Evolutionary conservation across 2,797 vertebrate species (phyloP).

Genomic region (Botia kubotai): DNA sequence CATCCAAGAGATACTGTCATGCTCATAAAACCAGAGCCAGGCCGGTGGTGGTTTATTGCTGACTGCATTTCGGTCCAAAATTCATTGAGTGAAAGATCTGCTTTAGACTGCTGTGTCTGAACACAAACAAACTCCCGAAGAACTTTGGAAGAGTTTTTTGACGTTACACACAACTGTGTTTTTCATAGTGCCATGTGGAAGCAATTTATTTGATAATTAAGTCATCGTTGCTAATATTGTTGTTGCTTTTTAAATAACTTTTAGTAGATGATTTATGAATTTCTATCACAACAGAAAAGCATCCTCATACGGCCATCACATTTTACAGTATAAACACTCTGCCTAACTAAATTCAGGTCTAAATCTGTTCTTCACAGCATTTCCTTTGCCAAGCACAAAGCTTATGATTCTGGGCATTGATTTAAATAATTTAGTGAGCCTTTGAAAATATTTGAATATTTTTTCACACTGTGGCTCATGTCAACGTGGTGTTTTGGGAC

Average conservation of each 20-base stretch:
- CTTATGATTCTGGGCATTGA: not conserved
- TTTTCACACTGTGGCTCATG: no score
- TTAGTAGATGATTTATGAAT: not conserved
- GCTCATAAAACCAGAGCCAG: slow-evolving; percentile 52
- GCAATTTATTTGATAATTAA: not conserved
- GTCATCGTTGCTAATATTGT: not conserved
- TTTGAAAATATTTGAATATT: no score
- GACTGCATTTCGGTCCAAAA: slow-evolving; percentile 66
- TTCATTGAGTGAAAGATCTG: slow-evolving; percentile 60
- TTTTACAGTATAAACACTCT: slow-evolving; percentile 8
- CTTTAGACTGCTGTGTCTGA: slow-evolving; percentile 48
- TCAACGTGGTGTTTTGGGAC: no score
- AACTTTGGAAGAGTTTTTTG: no score
- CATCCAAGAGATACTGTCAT: slow-evolving; percentile 45
- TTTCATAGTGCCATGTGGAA: not conserved
- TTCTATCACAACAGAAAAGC: not conserved
- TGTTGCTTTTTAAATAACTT: no score
- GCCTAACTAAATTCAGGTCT: slow-evolving; percentile 1
- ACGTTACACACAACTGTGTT: not conserved
- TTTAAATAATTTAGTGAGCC: not conserved
- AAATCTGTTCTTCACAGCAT: not conserved
- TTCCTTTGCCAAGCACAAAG: not conserved
- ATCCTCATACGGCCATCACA: not conserved
- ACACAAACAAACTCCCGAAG: no score
- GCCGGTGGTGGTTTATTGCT: slow-evolving; percentile 32